Conservation (phyloP, 1,140 invertebrate species). For the Marisa cornuarietis region DNA sequence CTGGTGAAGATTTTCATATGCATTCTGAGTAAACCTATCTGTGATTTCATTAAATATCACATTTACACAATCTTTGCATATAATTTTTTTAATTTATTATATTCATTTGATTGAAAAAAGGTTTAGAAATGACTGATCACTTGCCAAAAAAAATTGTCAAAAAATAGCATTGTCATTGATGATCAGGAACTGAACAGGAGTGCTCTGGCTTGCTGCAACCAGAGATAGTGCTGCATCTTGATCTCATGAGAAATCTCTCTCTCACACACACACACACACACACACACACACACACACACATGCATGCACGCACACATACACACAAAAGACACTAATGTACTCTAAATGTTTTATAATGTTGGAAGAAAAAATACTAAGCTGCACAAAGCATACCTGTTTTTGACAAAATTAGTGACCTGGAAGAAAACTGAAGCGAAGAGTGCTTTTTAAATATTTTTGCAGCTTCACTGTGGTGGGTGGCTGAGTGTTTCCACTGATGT, state of each 20-base stretch:
- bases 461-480: slow-evolving; percentile 5
- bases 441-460: slow-evolving; percentile 10
- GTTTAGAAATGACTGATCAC: no score
- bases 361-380: background rate
- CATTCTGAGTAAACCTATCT: no score
- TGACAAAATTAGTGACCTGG: background rate
- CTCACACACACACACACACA: no score
- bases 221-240: background rate
- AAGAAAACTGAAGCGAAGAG: background rate
- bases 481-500: background rate
- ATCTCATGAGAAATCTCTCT: background rate
- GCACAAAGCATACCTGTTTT: background rate
- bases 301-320: background rate
- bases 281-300: background rate
- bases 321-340: background rate
- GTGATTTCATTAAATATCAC: no score
- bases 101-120: no score
- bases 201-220: background rate
- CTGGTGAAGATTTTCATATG: background rate
- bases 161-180: no score
- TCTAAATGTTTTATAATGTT: background rate
- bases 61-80: no score
- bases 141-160: no score
- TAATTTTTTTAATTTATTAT: no score
- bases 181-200: no score